Conservation (phyloP, 2,888 invertebrate species). For the Cyaniris semiargus region DNA sequence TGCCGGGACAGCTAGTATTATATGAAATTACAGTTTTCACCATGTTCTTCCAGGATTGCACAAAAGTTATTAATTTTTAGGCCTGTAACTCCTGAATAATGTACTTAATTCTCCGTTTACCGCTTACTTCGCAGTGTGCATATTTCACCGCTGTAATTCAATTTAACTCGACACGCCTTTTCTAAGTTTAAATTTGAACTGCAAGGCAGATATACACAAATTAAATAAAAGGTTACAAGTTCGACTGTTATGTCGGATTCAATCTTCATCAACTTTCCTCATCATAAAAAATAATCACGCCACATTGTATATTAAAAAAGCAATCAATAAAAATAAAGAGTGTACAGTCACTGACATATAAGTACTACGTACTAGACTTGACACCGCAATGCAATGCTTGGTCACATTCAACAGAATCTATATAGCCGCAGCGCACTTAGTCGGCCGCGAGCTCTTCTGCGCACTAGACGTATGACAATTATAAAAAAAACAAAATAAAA, state of each 20-base stretch:
- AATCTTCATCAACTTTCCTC: conserved; percentile 73
- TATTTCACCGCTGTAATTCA: conserved; percentile 85
- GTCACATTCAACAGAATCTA: too few relatives aligned
- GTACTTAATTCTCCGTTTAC: conserved; percentile 86
- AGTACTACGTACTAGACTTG: too few relatives aligned
- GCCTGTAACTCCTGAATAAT: conserved; percentile 83
- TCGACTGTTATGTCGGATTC: conserved; percentile 84
- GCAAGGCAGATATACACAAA: conserved; percentile 86
- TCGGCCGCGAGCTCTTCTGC: too few relatives aligned
- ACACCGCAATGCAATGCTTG: too few relatives aligned
- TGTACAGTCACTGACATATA: too few relatives aligned
- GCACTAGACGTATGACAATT: too few relatives aligned
- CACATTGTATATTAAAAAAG: neutral
- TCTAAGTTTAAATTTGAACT: conserved; percentile 90
- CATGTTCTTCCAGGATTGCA: conserved; percentile 80
- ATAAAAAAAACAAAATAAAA: too few relatives aligned
- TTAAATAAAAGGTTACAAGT: conserved; percentile 84
- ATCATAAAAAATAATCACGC: neutral
- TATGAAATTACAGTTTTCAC: conserved; percentile 78
- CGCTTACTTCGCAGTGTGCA: conserved; percentile 87
- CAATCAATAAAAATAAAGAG: too few relatives aligned
- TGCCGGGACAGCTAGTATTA: too few relatives aligned
- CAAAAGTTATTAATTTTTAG: conserved; percentile 79
- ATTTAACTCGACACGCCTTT: conserved; percentile 91
- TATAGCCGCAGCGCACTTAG: too few relatives aligned